Conservation (phyloP, 2,797 vertebrate species). For the Trematomus bernacchii region DNA sequence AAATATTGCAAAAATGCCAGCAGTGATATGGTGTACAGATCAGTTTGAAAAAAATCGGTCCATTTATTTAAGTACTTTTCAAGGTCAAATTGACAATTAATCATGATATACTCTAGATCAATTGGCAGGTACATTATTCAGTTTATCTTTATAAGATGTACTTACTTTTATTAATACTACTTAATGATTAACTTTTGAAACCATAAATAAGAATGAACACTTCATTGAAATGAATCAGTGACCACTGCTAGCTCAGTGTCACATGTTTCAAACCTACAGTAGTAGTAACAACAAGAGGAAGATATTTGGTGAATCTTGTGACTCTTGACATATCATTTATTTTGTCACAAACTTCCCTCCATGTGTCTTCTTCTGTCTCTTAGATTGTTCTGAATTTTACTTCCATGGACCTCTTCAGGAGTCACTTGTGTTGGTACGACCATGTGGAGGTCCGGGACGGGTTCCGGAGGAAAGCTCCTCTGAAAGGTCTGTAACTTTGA, state of each 20-base stretch:
- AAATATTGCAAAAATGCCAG: background rate
- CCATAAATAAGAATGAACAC: background rate
- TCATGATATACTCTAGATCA: background rate
- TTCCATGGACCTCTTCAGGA: constrained; percentile 95
- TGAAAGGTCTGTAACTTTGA: constrained; percentile 88
- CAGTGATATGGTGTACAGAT: background rate
- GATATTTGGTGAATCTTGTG: background rate
- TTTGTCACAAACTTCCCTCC: background rate
- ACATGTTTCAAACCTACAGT: background rate
- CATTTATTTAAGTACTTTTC: background rate
- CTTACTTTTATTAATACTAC: background rate
- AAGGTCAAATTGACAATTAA: background rate
- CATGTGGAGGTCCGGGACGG: constrained; percentile 97
- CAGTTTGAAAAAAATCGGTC: background rate
- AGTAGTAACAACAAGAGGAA: background rate
- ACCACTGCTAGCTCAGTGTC: background rate
- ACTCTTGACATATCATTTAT: background rate
- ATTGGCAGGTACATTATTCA: background rate
- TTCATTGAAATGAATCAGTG: constrained; percentile 1
- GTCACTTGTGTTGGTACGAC: constrained; percentile 97
- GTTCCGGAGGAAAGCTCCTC: constrained; percentile 95
- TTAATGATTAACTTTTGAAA: background rate
- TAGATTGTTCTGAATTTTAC: constrained; percentile 97
- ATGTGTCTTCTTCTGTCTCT: constrained; percentile 32
- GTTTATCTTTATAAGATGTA: background rate